These are phyloP conservation scores for Virgularia gustaviana DNA, from an alignment of 92 coral and sea anemone species.

Conservation along the genomic window DNA sequence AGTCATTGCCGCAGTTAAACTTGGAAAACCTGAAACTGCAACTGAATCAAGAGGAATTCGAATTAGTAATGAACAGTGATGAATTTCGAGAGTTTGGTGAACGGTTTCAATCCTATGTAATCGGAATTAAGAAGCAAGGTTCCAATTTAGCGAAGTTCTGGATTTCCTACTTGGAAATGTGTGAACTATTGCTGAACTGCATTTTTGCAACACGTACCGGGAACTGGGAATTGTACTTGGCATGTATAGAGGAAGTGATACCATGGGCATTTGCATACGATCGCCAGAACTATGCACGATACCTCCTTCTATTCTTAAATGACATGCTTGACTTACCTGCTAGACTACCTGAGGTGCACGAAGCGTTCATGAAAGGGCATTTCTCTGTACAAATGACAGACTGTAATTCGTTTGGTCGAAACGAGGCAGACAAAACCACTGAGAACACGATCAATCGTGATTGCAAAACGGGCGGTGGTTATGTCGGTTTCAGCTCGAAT, in stretches of 20 bases:
- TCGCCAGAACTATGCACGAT: background rate
- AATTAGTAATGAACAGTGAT: background rate
- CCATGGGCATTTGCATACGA: slow-evolving; percentile 18
- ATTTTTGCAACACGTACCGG: slow-evolving; percentile 5
- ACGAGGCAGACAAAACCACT: background rate
- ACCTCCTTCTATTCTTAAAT: background rate
- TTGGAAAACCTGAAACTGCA: slow-evolving; percentile 28
- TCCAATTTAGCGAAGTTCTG: slow-evolving; percentile 4
- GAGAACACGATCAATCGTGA: slow-evolving; percentile 4
- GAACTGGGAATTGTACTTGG: slow-evolving; percentile 7
- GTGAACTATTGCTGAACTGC: background rate
- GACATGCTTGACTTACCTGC: background rate
- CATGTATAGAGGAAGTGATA: background rate
- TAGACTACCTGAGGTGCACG: background rate
- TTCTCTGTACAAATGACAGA: background rate
- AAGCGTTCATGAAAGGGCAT: background rate
- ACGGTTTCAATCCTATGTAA: background rate
- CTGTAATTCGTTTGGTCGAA: background rate
- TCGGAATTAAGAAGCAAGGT: background rate
- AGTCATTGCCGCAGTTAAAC: background rate
- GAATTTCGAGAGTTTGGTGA: background rate
- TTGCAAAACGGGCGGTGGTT: background rate
- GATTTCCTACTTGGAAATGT: slow-evolving; percentile 2
- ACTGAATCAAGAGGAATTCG: slow-evolving; percentile 3
- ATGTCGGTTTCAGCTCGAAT: background rate